These are phyloP conservation scores for Podargus strigoides DNA, from an alignment of 2,797 vertebrate species.

Conservation along the genomic window DNA sequence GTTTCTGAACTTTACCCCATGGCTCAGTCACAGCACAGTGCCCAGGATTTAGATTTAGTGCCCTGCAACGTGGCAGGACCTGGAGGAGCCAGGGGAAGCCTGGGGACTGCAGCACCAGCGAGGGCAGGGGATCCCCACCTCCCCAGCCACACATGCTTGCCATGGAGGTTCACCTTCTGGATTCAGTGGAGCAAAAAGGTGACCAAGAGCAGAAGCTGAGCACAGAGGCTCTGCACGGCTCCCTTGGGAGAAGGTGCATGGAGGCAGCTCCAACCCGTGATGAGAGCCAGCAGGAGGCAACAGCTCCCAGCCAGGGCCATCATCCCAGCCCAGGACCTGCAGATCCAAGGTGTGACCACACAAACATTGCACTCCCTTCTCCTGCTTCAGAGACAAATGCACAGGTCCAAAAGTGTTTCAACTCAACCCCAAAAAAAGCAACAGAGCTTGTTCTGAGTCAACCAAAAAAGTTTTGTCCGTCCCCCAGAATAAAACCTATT, in stretches of 20 bases:
- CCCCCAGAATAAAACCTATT: constrained; percentile 38
- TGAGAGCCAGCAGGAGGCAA: background rate
- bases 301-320: background rate
- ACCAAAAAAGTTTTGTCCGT: background rate
- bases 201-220: background rate
- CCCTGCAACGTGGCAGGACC: background rate
- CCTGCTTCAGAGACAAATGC: background rate
- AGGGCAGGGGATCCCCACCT: background rate
- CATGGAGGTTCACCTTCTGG: background rate
- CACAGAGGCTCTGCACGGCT: background rate
- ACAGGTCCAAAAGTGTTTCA: background rate
- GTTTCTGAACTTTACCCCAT: background rate
- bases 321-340: background rate
- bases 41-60: background rate
- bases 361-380: background rate
- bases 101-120: background rate
- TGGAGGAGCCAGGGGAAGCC: background rate
- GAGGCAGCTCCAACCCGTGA: background rate
- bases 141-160: background rate
- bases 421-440: background rate
- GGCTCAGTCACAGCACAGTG: background rate
- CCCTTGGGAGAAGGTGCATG: background rate
- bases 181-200: background rate
- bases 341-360: background rate
- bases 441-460: background rate